phyloP scores from a whole-genome alignment of 2,797 vertebrate genomes.

The Mormyrops attenuatus region DNA sequence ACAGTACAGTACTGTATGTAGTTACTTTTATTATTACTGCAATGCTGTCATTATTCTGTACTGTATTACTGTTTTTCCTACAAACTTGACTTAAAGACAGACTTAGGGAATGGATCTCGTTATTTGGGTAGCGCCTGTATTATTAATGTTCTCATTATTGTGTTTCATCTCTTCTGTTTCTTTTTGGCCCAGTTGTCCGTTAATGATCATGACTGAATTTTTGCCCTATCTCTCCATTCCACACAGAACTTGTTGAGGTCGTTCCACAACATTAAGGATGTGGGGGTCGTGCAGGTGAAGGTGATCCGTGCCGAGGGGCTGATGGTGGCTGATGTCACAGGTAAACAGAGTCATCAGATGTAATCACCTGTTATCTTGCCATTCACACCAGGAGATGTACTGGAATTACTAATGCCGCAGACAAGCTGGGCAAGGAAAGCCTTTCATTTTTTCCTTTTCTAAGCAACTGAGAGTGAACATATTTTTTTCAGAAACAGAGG shows the following conservation, averaged over 20 bases:
- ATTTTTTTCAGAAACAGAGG: slow-evolving; percentile 23
- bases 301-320: slow-evolving; percentile 92
- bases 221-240: slow-evolving; percentile 38
- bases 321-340: slow-evolving; percentile 97
- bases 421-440: slow-evolving; percentile 23
- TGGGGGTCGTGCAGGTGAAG: slow-evolving; percentile 95
- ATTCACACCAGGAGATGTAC: slow-evolving; percentile 20
- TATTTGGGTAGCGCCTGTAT: not conserved
- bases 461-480: slow-evolving; percentile 22
- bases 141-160: not conserved
- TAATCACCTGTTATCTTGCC: not conserved
- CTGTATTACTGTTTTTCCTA: not conserved
- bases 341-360: slow-evolving; percentile 49
- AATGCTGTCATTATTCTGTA: not conserved
- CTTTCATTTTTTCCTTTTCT: not conserved
- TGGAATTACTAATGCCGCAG: not conserved
- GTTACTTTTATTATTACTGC: not conserved
- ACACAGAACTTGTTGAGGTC: slow-evolving; percentile 77
- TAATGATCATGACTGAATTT: slow-evolving; percentile 19
- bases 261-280: slow-evolving; percentile 86
- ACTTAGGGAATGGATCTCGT: not conserved
- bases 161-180: not conserved
- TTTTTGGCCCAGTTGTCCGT: not conserved
- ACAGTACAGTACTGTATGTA: not conserved
- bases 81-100: not conserved